phyloP scores from a whole-genome alignment of 1,140 invertebrate species.

The Phenacoccus solenopsis region DNA sequence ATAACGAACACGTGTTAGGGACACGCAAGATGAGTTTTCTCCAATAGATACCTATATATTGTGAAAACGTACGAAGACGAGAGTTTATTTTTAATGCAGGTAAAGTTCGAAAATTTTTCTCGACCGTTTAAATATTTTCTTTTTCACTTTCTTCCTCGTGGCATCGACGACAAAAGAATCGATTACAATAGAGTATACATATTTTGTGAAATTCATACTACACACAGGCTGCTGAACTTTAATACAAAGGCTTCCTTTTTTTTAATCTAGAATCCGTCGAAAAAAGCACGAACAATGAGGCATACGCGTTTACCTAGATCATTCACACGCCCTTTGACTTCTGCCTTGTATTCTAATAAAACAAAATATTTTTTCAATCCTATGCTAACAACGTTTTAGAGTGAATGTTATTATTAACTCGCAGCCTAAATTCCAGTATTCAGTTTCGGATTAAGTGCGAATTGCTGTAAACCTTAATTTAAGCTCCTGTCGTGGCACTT shows the following conservation, averaged over 20 bases:
- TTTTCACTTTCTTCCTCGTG: not conserved
- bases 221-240: not conserved
- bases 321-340: not conserved
- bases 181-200: not conserved
- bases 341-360: too few relatives aligned
- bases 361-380: too few relatives aligned
- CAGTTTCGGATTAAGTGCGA: too few relatives aligned
- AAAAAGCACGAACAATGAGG: not conserved
- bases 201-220: not conserved
- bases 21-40: too few relatives aligned
- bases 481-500: too few relatives aligned
- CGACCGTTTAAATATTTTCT: constrained; percentile 2
- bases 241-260: not conserved
- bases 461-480: too few relatives aligned
- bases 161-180: not conserved
- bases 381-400: too few relatives aligned
- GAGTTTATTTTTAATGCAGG: not conserved
- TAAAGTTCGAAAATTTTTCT: not conserved
- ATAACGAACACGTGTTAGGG: too few relatives aligned
- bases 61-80: not conserved
- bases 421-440: too few relatives aligned
- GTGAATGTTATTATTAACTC: too few relatives aligned
- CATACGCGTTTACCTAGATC: not conserved
- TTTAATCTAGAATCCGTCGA: not conserved
- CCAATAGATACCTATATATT: too few relatives aligned